Evolutionary conservation across 1,140 invertebrate genomes (phyloP).

Genomic region (Orchesella cincta): DNA sequence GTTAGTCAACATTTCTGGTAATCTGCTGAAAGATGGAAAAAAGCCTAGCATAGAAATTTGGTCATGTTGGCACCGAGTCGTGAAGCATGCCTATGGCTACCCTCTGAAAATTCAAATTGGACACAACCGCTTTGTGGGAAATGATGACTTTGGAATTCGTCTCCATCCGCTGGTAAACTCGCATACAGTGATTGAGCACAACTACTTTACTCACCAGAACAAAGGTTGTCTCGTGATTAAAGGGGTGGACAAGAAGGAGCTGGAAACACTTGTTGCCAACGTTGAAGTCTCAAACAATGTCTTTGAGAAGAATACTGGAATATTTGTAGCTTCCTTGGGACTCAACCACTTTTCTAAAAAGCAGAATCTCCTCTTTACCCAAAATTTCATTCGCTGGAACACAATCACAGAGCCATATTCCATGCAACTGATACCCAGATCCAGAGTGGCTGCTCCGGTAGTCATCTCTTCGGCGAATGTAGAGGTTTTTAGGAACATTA

Average conservation of each 20-base stretch:
- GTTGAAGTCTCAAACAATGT: constrained; percentile 83
- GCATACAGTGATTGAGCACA: constrained; percentile 77
- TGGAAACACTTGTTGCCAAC: constrained; percentile 68
- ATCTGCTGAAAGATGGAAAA: constrained; percentile 74
- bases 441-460: constrained; percentile 82
- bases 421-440: constrained; percentile 76
- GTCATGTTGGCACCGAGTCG: constrained; percentile 68
- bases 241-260: constrained; percentile 74
- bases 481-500: constrained; percentile 83
- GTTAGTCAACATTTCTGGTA: constrained; percentile 79
- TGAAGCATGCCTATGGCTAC: constrained; percentile 51
- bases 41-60: constrained; percentile 75
- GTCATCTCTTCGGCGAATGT: constrained; percentile 86
- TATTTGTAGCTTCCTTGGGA: constrained; percentile 83
- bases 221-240: constrained; percentile 84
- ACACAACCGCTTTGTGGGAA: constrained; percentile 78
- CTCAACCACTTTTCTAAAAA: constrained; percentile 68
- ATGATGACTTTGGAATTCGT: constrained; percentile 73
- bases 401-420: constrained; percentile 83
- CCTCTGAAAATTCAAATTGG: constrained; percentile 72
- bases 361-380: constrained; percentile 81
- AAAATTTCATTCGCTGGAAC: constrained; percentile 86
- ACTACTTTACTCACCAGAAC: constrained; percentile 78
- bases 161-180: constrained; percentile 83
- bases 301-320: constrained; percentile 82